phyloP scores from a whole-genome alignment of 1,140 invertebrate genomes.

The Leptopilina boulardi region DNA sequence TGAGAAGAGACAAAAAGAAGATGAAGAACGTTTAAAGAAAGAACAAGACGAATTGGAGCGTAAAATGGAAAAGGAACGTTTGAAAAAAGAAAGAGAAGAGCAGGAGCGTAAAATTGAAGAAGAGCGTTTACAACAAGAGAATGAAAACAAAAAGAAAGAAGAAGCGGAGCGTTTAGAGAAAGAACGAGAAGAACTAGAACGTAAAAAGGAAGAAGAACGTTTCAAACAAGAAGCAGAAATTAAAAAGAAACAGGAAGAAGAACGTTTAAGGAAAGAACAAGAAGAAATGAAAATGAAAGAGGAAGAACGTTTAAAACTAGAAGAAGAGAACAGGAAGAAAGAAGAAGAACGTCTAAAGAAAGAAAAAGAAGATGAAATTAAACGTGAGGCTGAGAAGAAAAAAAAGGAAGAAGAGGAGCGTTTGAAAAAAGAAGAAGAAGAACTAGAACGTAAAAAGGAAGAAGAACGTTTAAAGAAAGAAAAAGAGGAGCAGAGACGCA shows the following conservation, averaged over 20 bases:
- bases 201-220: conserved; percentile 26
- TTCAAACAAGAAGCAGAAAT: conserved; percentile 33
- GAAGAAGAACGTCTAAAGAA: conserved; percentile 18
- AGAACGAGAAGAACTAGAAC: conserved; percentile 31
- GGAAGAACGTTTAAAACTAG: conserved; percentile 30
- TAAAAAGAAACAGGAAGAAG: conserved; percentile 2
- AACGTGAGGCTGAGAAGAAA: conserved; percentile 27
- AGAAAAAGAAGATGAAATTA: conserved; percentile 29
- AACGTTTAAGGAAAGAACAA: conserved; percentile 35
- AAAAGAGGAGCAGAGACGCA: conserved; percentile 35
- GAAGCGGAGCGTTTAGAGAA: too few relatives aligned
- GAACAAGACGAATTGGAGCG: conserved; percentile 35
- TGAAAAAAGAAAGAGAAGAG: conserved; percentile 36
- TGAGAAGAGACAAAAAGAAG: conserved; percentile 37
- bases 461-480: conserved; percentile 33
- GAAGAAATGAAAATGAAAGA: conserved; percentile 35
- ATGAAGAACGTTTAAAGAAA: conserved; percentile 29
- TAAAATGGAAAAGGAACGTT: not conserved
- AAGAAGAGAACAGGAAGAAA: conserved; percentile 36
- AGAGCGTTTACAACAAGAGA: conserved; percentile 26
- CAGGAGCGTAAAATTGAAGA: conserved; percentile 39
- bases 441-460: conserved; percentile 34
- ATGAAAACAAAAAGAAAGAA: conserved; percentile 34
- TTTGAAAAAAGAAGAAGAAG: conserved; percentile 40
- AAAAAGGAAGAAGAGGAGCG: conserved; percentile 30